These are phyloP conservation scores for Condylostylus longicornis DNA, from an alignment of 1,140 invertebrate species.

Conservation along the genomic window DNA sequence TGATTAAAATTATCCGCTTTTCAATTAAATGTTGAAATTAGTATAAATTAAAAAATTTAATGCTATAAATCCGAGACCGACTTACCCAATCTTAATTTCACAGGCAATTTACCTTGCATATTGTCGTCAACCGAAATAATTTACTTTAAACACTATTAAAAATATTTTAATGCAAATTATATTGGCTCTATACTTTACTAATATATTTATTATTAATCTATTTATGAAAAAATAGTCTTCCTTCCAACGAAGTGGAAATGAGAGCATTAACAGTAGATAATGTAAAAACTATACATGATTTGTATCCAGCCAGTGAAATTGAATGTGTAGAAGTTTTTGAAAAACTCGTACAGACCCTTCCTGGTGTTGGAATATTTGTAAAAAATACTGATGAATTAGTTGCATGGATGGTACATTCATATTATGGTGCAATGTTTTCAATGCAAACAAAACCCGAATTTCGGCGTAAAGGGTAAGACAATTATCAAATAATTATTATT, in stretches of 20 bases:
- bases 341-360: conserved; percentile 53
- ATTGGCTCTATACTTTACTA: background rate
- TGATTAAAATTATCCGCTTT: no score
- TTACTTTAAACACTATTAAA: conserved; percentile 1
- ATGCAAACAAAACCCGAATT: conserved; percentile 72
- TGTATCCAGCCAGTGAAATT: conserved; percentile 73
- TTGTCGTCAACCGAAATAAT: background rate
- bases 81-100: no score
- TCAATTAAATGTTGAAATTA: no score
- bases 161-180: background rate
- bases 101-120: no score
- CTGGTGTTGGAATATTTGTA: conserved; percentile 62
- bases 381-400: conserved; percentile 46
- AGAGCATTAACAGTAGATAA: conserved; percentile 55
- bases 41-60: no score
- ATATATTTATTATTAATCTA: no score
- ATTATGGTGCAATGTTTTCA: conserved; percentile 80
- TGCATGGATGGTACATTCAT: conserved; percentile 75
- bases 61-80: no score
- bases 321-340: conserved; percentile 67
- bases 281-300: conserved; percentile 61
- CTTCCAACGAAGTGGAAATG: conserved; percentile 48
- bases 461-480: conserved; percentile 52
- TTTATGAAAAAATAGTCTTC: conserved; percentile 33
- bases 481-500: background rate